Base-by-base conservation (phyloP, 2,888 invertebrate genomes). In the Blastobasis adustella region DNA sequence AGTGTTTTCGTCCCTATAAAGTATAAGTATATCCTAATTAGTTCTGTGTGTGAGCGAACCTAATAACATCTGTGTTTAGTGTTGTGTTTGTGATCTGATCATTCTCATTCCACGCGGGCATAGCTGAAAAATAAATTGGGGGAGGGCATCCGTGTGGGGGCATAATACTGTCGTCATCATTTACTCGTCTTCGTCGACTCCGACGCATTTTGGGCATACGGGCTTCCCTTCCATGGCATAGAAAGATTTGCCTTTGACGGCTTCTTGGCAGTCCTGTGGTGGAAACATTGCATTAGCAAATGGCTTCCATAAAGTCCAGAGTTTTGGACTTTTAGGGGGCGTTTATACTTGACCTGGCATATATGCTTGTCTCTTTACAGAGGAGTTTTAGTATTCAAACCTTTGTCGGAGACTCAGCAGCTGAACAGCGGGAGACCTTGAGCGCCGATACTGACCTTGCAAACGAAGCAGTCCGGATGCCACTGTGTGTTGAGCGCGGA, bases 381-480 rank as follows among this genome's bases (percentile, higher is more conserved):
- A 49, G 48, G 41, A 37, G 46, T 23, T 23, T 23, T 9, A n/a
- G 44, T 37, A 40, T 49, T 47, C 62, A 63, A 63, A 65, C 63
- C 64, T 62, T 55, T 57, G 45, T 7, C 23, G 48, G 40, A 23
- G 53, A 55, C n/a, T 9, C 37, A 36, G 1, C 39, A n/a, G 44
- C 36, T 44, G 42, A 40, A 52, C 50, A 23, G 23, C 3, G 23
- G 23, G 23, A 23, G 23, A 23, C 23, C 23, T 23, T 23, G 23
- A 23, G 23, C 23, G 38, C 45, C 45, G 43, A 74, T 82, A 84
- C 96, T 91, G 92, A 99, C 98, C 94, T 97, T 94, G 92, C 99
- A 99, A 62, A 98, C 97, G 90, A 99, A 99, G 88, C 99, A 99
- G 76, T 98, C 96, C 7, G 98, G 95, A 86, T 99, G 99, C 98